These are phyloP conservation scores for Gambusia yucatana DNA, from an alignment of 2,797 vertebrate species.

Conservation along the genomic window DNA sequence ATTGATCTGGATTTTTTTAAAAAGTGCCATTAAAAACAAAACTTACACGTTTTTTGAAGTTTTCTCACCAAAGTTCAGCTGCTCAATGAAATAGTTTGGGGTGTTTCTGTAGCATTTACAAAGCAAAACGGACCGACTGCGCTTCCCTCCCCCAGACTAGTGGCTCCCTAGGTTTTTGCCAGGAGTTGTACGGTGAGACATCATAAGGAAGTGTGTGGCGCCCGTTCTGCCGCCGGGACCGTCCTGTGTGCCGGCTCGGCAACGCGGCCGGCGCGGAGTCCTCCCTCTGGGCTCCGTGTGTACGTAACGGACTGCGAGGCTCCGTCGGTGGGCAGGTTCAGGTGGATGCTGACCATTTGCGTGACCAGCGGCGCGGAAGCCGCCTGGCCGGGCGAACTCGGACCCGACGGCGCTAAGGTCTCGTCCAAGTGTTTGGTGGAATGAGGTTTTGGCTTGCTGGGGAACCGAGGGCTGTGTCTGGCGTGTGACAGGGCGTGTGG, in stretches of 20 bases:
- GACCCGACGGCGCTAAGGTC: conserved; percentile 57
- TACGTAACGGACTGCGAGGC: conserved; percentile 71
- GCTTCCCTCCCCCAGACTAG: neutral
- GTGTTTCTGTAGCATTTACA: neutral
- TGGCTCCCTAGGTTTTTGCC: neutral
- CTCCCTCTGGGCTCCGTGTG: conserved; percentile 60
- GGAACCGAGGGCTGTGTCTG: conserved; percentile 49
- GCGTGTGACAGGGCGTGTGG: conserved; percentile 61
- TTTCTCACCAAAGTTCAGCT: neutral
- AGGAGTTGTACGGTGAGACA: conserved; percentile 20
- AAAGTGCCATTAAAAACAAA: neutral
- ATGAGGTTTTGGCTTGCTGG: conserved; percentile 36
- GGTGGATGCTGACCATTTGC: conserved; percentile 73
- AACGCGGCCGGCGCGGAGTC: conserved; percentile 54
- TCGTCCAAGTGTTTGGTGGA: conserved; percentile 53
- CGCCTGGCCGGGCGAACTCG: conserved; percentile 79
- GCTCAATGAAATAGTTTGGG: neutral
- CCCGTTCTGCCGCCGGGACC: conserved; percentile 51
- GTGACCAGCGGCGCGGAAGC: conserved; percentile 82
- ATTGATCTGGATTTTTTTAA: neutral
- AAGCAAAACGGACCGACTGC: neutral
- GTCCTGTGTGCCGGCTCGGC: conserved; percentile 41
- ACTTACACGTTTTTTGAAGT: neutral
- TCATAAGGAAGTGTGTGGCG: conserved; percentile 82
- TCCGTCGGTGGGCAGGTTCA: conserved; percentile 69